Percentiles rank a stretch among this genome's conserved stretches.
phyloP scores from a whole-genome alignment of 2,888 invertebrate species.

The Cynaeus angustus region DNA sequence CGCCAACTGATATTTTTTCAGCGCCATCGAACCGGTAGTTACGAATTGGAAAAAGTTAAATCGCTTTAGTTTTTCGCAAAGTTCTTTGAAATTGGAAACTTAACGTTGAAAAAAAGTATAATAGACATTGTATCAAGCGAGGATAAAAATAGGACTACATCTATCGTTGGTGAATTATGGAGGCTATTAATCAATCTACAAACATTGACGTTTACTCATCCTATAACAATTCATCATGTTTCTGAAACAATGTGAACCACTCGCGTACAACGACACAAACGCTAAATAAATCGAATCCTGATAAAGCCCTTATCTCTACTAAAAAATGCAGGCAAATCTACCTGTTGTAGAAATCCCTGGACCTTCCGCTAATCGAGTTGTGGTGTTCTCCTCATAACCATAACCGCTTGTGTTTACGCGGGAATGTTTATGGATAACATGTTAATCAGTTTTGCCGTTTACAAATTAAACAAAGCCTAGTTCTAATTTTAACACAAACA shows the following conservation, averaged over 20 bases:
- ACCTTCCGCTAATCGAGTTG: slow-evolving; percentile 38
- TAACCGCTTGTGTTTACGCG: slow-evolving; percentile 36
- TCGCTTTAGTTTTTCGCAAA: slow-evolving; percentile 55
- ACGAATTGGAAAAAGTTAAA: slow-evolving; percentile 54
- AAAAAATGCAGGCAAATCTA: slow-evolving; percentile 6
- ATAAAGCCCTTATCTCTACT: slow-evolving; percentile 43
- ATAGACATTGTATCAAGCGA: slow-evolving; percentile 47
- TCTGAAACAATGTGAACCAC: slow-evolving; percentile 57
- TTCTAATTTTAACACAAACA: slow-evolving; percentile 59
- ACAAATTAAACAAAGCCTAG: slow-evolving; percentile 60
- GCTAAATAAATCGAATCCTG: slow-evolving; percentile 42
- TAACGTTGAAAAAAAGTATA: slow-evolving; percentile 53
- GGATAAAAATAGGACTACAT: slow-evolving; percentile 56
- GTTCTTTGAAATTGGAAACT: slow-evolving; percentile 54
- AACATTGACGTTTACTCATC: slow-evolving; percentile 58
- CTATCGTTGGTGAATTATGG: slow-evolving; percentile 58
- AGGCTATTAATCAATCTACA: slow-evolving; percentile 60
- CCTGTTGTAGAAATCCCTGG: slow-evolving; percentile 18
- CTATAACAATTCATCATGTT: slow-evolving; percentile 60
- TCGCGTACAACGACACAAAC: slow-evolving; percentile 46
- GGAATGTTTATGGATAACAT: slow-evolving; percentile 61
- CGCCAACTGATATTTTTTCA: slow-evolving; percentile 21
- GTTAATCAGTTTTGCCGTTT: slow-evolving; percentile 62
- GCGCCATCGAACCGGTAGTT: slow-evolving; percentile 18
- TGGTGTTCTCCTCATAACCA: slow-evolving; percentile 25